Percentiles rank a stretch among this genome's conserved stretches.
These are phyloP conservation scores for Eulemur macaco DNA, from an alignment of 2,113 vertebrate species.

Conservation along the genomic window DNA sequence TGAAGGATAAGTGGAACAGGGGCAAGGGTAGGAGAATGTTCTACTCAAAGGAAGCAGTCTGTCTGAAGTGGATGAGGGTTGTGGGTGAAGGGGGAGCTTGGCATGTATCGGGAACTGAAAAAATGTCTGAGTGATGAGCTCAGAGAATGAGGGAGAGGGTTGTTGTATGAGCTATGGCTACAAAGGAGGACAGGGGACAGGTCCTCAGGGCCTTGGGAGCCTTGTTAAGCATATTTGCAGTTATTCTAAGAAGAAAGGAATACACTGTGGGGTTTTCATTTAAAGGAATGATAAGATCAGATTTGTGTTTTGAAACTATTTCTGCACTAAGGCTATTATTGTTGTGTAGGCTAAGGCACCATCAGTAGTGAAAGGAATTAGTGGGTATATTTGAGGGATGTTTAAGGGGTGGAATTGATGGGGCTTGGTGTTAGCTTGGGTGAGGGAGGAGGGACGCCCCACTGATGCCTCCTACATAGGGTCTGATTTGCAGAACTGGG, in stretches of 20 bases:
- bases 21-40: neutral
- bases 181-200: neutral
- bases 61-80: neutral
- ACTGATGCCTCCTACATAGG: neutral
- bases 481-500: neutral
- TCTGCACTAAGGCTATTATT: neutral
- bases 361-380: neutral
- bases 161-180: neutral
- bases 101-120: neutral
- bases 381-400: neutral
- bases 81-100: neutral
- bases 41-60: neutral
- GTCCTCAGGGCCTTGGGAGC: neutral
- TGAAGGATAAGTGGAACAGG: neutral
- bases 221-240: neutral
- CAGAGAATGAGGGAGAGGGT: neutral
- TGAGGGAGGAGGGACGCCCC: neutral
- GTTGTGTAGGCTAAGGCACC: neutral
- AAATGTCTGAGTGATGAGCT: neutral
- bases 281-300: neutral
- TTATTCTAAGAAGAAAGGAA: neutral
- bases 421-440: neutral
- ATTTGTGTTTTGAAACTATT: neutral
- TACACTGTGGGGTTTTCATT: neutral
- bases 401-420: neutral